Evolutionary conservation across 2,113 vertebrate species (phyloP).

Genomic region (Myocastor coypus): DNA sequence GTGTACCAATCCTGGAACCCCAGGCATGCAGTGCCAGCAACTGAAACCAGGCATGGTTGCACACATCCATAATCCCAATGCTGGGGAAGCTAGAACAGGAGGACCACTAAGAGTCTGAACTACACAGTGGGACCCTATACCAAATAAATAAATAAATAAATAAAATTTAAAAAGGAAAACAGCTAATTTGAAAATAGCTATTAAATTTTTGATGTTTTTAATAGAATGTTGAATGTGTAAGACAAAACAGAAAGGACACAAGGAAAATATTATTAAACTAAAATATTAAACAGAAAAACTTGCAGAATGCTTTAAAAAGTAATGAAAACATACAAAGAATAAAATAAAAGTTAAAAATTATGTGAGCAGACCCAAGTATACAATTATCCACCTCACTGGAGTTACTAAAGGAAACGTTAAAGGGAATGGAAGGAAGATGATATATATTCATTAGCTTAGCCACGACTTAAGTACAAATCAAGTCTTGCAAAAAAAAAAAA

Average conservation of each 20-base stretch:
- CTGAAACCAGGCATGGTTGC: too few relatives aligned
- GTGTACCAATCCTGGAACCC: too few relatives aligned
- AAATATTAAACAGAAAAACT: conserved; percentile 46
- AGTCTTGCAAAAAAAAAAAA: background rate
- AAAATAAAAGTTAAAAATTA: conserved; percentile 44
- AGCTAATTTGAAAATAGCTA: background rate
- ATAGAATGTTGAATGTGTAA: background rate
- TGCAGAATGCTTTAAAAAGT: conserved; percentile 34
- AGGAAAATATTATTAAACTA: conserved; percentile 13
- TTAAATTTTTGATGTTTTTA: conserved; percentile 35
- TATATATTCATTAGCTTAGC: background rate
- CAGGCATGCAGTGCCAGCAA: too few relatives aligned
- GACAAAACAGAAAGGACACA: background rate
- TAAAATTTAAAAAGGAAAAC: too few relatives aligned
- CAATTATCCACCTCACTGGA: background rate
- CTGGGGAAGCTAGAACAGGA: too few relatives aligned
- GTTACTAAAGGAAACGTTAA: conserved; percentile 3
- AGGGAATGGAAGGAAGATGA: background rate
- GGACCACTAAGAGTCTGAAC: too few relatives aligned
- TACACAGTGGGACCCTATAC: too few relatives aligned
- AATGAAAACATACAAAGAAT: background rate
- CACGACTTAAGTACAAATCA: conserved; percentile 1
- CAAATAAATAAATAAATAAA: too few relatives aligned
- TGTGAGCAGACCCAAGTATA: conserved; percentile 16
- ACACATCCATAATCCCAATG: too few relatives aligned